Evolutionary conservation across 2,113 vertebrate genomes (phyloP), one percentile per base, ranked within the genome.

Genomic region (Entomyzon cyanotis): DNA sequence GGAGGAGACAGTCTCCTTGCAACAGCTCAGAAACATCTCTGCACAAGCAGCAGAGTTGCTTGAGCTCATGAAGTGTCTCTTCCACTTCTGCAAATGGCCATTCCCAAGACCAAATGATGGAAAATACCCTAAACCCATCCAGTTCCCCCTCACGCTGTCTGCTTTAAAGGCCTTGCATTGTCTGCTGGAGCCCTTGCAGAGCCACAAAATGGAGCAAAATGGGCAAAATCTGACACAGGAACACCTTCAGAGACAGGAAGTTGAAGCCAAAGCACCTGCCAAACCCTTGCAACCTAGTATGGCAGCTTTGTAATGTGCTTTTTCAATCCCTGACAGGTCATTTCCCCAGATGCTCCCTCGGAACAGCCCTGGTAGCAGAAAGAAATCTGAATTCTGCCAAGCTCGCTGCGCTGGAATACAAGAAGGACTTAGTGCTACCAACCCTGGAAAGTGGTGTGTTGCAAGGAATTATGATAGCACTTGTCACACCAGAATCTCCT

Each of bases 401-500:
- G 53, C 68, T 74, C 56, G 37, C 39, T 67, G 35, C 2, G 25
- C 68, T 42, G 59, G 39, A 93, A 15, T 20, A 81, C 14, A 63
- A 62, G 76, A 19, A 85, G 79, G 71, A 87, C 80, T 86, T 74
- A 12, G 86, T 89, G 60, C 44, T 70, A 78, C 67, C 27, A 83
- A 31, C 53, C 59, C 39, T 73, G 52, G 42, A 50, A 93, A 91
- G 69, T 64, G 58, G 50, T 41, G 55, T 16, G 56, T 46, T 75
- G 83, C 53, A 56, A 41, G 62, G 73, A 90, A 77, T 94, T 88
- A 90, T 0, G 18, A 90, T 46, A 87, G 62, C 12, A 17, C 82
- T 95, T 89, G 87, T 81, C 87, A 94, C 68, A 77, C 88, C 76
- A 89, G 81, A 35, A 96, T 75, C 92, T 92, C 58, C 95, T 96